Evolutionary conservation across 2,888 invertebrate species (phyloP).

Genomic region (Apodemia hepburni): DNA sequence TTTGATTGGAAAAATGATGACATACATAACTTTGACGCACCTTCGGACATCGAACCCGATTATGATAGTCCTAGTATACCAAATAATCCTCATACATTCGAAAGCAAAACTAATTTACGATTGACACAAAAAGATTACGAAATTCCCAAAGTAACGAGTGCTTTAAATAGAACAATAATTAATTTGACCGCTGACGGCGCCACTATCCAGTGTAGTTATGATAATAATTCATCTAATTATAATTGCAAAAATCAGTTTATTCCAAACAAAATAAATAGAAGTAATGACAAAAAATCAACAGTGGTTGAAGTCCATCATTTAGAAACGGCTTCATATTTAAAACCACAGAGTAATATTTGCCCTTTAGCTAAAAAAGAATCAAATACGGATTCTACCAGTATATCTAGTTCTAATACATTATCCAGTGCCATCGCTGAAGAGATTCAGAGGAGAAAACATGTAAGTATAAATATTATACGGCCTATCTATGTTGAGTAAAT

Average conservation of each 20-base stretch:
- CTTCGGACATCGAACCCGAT: conserved; percentile 72
- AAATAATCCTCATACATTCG: conserved; percentile 67
- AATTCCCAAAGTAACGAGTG: conserved; percentile 41
- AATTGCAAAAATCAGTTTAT: conserved; percentile 55
- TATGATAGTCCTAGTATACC: conserved; percentile 73
- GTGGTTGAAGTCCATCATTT: conserved; percentile 87
- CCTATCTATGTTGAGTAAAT: no score
- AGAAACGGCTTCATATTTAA: conserved; percentile 52
- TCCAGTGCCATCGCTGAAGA: conserved; percentile 76
- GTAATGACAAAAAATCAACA: conserved; percentile 81
- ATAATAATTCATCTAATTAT: conserved; percentile 54
- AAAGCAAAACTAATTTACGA: conserved; percentile 57
- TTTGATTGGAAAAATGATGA: conserved; percentile 76
- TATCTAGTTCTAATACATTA: conserved; percentile 62
- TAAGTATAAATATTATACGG: conserved; percentile 35
- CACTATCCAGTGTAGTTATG: conserved; percentile 84
- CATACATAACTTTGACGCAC: conserved; percentile 71
- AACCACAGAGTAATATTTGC: conserved; percentile 51
- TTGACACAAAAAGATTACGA: conserved; percentile 55
- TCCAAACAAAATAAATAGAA: conserved; percentile 50
- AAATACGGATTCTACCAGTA: conserved; percentile 53
- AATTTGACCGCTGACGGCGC: conserved; percentile 86
- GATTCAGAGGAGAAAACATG: conserved; percentile 65
- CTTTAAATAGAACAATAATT: conserved; percentile 86
- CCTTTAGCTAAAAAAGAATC: conserved; percentile 50